These are phyloP conservation scores for Argyresthia albistria DNA, from an alignment of 2,888 invertebrate genomes.

Conservation along the genomic window DNA sequence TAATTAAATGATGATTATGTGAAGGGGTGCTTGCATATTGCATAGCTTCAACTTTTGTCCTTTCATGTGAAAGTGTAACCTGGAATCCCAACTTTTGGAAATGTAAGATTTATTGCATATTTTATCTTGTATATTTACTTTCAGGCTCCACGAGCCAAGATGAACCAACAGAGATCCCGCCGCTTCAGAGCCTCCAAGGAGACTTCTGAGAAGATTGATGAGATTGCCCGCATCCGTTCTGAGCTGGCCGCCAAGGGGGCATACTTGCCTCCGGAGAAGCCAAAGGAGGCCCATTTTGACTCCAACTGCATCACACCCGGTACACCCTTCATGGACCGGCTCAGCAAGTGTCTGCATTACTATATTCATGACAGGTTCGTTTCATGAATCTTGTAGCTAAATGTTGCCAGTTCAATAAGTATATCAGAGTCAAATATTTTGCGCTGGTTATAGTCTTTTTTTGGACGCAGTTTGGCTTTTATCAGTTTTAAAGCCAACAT, in stretches of 20 bases:
- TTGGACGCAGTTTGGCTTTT: no score
- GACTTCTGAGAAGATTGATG: conserved; percentile 87
- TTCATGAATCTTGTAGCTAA: no score
- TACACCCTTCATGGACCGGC: conserved; percentile 96
- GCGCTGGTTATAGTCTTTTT: no score
- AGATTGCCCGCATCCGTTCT: conserved; percentile 84
- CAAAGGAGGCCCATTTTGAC: conserved; percentile 95
- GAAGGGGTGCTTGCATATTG: no score
- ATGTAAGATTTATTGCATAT: not conserved
- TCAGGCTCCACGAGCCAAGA: conserved; percentile 96
- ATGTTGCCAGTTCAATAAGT: no score
- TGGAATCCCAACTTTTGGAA: no score
- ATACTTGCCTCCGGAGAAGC: conserved; percentile 87
- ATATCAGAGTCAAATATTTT: no score
- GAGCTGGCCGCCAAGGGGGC: conserved; percentile 82
- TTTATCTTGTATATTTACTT: no score
- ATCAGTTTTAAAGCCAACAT: no score
- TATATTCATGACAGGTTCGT: conserved; percentile 84
- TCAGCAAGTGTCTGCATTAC: conserved; percentile 88
- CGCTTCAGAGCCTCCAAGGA: conserved; percentile 98
- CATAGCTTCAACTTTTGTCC: no score
- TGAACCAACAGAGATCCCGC: conserved; percentile 99
- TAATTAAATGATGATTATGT: no score
- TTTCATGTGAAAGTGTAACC: no score
- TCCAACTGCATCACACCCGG: conserved; percentile 99